Percentiles rank a stretch among this genome's conserved stretches.
Evolutionary conservation across 2,113 vertebrate species (phyloP).

Genomic region (Xenotilapia flavipinnis): DNA sequence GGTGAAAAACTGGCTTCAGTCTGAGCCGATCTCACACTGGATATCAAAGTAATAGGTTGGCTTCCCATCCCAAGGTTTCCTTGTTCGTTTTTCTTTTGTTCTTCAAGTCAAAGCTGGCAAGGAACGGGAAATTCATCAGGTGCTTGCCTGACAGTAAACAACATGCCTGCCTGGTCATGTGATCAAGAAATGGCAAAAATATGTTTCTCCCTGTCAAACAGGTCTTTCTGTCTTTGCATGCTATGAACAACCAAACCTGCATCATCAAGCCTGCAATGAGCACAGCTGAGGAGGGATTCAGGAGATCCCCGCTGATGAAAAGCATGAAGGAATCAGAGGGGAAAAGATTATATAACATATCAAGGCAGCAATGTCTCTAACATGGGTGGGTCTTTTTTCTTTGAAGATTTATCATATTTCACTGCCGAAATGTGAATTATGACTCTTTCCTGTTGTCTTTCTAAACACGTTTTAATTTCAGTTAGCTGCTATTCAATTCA

Average conservation of each 20-base stretch:
- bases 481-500: neutral
- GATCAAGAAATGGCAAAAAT: neutral
- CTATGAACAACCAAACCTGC: neutral
- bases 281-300: neutral
- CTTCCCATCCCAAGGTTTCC: neutral
- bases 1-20: neutral
- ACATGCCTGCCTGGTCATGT: constrained; percentile 12
- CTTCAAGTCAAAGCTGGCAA: constrained; percentile 27
- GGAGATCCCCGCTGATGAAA: accelerated
- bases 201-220: constrained; percentile 12
- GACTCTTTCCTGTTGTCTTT: neutral
- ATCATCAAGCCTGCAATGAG: neutral
- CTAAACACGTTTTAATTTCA: neutral
- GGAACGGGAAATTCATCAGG: neutral
- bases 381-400: neutral
- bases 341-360: neutral
- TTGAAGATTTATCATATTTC: neutral
- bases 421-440: neutral
- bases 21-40: neutral
- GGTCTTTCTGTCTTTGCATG: neutral
- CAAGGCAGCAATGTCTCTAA: neutral
- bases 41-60: neutral
- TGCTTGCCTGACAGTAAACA: neutral
- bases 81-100: neutral
- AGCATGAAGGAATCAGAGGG: neutral